Conservation (phyloP, 2,888 invertebrate genomes). For the Scaptomyza caliginosa region DNA sequence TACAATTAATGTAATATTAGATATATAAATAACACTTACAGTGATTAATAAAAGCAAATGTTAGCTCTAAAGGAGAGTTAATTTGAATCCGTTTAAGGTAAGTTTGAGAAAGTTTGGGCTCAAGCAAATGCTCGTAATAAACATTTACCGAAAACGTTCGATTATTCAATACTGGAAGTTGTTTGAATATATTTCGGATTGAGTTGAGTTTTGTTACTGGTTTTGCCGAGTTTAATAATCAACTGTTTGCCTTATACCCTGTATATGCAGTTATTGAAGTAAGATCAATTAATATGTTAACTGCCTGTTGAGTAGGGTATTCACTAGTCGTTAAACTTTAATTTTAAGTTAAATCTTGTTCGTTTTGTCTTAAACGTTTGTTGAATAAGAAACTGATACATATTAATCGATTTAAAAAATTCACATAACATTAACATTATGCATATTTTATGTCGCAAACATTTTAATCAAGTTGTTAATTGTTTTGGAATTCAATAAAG, state of each 20-base stretch:
- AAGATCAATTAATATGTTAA: neutral
- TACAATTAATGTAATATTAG: no score
- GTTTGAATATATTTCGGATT: neutral
- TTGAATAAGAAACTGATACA: conserved; percentile 8
- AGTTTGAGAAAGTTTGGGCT: conserved; percentile 1
- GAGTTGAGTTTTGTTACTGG: conserved; percentile 6
- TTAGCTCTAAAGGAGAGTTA: neutral
- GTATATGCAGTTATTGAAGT: no score
- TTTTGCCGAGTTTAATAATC: conserved; percentile 18
- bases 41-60: no score
- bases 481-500: neutral
- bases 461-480: conserved; percentile 39
- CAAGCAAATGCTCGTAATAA: neutral
- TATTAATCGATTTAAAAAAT: conserved; percentile 27
- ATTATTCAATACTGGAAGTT: conserved; percentile 11
- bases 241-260: conserved; percentile 2
- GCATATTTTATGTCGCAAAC: conserved; percentile 20
- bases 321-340: neutral
- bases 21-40: no score
- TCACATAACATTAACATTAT: conserved; percentile 20
- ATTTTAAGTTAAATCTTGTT: conserved; percentile 2
- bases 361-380: neutral
- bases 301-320: neutral
- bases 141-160: neutral
- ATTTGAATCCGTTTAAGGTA: neutral